A percentile compares a stretch with the other conserved stretches of the same genome.
Conservation (phyloP, 2,113 vertebrate species). For the Sprattus sprattus region DNA sequence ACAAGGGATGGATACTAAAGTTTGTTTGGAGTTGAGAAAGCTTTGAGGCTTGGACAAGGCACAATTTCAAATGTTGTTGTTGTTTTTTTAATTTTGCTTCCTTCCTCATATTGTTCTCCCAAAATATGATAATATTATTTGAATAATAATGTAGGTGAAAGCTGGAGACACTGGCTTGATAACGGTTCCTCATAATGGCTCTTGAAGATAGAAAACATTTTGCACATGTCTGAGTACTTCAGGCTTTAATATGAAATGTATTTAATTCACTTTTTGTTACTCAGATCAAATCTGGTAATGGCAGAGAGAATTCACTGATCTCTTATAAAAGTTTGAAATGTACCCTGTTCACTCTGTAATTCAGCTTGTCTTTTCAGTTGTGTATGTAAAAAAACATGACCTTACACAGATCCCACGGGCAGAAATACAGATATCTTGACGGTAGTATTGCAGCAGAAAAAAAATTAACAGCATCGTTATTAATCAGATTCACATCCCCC, state of each 20-base stretch:
- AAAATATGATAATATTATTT: background rate
- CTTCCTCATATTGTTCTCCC: background rate
- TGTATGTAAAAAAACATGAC: background rate
- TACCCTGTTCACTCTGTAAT: background rate
- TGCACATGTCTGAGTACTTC: background rate
- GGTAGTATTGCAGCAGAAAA: background rate
- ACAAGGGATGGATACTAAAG: background rate
- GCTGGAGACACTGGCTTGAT: background rate
- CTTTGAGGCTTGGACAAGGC: background rate
- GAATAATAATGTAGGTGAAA: background rate
- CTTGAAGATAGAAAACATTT: background rate
- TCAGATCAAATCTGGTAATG: background rate
- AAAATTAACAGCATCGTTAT: background rate
- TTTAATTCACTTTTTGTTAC: background rate
- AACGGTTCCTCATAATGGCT: background rate
- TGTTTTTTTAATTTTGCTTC: background rate
- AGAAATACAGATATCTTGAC: background rate
- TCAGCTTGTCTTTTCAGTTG: background rate
- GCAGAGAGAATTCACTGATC: too few species aligned
- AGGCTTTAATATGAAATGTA: background rate
- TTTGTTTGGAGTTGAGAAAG: background rate
- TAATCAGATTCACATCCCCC: background rate
- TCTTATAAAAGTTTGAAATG: background rate
- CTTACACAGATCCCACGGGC: background rate
- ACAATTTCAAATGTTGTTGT: background rate